Evolutionary conservation across 1,140 invertebrate genomes (phyloP), one percentile per base, ranked within the genome.

Genomic region (Nasonia longicornis): DNA sequence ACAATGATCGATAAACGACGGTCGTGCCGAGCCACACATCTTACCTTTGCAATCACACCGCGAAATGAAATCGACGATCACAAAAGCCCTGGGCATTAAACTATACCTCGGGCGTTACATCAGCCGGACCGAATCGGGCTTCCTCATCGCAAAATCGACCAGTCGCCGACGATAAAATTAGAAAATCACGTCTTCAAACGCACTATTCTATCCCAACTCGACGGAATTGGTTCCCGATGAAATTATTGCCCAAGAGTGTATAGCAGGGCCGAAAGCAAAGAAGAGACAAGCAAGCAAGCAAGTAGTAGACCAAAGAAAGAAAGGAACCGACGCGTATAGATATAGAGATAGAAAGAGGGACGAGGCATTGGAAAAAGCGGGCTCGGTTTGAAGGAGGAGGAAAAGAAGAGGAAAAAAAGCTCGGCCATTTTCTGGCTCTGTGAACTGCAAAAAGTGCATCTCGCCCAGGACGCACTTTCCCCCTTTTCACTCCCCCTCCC

Each of bases 371-470:
- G 72, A 63, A 74, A 74, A 63, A 38, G 71, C 20, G 38, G 4
- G 6, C 45, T 58, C 14, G 38, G 74, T 64, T 76, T 22, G 74
- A 76, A n/a, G 74, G n/a, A 66, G 45, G 31, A 42, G 48, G 38
- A 29, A 26, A 16, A 35, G 11, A 67, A 67, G 26, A 38, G 16
- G 12, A 67, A 22, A 67, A 22, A 48, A 64, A 14, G 29, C 12
- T 48, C 22, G 42, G 35, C 38, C 64, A 77, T 85, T 84, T 86
- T 85, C 84, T 84, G 81, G 82, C 67, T 82, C 84, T 79, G 11
- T 79, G 80, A 83, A 58, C 83, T 72, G 82, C 81, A 83, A 84
- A 85, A 85, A 83, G 73, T 70, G 26, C 26, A 81, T 79, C 63
- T 72, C 63, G 45, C 22, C 77, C 74, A 35, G n/a, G 29, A 35